Percentiles rank a stretch among this genome's conserved stretches.
phyloP scores from a whole-genome alignment of 2,888 invertebrate species.

The Drosophila affinis region DNA sequence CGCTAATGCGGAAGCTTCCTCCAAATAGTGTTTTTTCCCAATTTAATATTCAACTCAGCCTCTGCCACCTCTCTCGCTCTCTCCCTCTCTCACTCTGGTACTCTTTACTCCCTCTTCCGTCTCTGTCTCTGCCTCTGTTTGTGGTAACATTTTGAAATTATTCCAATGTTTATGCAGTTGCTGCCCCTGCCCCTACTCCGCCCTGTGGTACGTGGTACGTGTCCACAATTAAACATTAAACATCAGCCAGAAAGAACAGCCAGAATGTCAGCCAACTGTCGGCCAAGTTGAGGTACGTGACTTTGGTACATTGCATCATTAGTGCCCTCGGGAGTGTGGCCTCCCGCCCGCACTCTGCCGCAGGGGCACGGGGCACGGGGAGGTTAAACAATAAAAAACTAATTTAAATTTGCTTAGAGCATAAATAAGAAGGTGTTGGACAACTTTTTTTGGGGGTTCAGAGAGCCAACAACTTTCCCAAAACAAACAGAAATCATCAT shows the following conservation, averaged over 20 bases:
- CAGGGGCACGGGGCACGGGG: neutral
- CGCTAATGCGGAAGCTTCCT: neutral
- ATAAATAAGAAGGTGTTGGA: conserved; percentile 71
- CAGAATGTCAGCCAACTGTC: conserved; percentile 27
- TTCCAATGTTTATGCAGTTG: conserved; percentile 76
- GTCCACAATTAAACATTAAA: conserved; percentile 72
- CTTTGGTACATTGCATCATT: conserved; percentile 72
- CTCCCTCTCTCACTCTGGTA: neutral
- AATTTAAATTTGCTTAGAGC: conserved; percentile 77
- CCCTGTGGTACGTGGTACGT: conserved; percentile 51
- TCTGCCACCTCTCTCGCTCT: neutral
- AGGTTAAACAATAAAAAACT: conserved; percentile 71
- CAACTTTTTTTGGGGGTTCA: conserved; percentile 57
- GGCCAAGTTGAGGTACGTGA: conserved; percentile 64
- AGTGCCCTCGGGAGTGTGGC: conserved; percentile 47
- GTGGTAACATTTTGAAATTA: conserved; percentile 23
- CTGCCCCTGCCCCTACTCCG: conserved; percentile 25
- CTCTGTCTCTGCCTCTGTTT: neutral
- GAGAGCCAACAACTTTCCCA: conserved; percentile 16
- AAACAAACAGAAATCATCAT: neutral
- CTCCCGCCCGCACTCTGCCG: neutral
- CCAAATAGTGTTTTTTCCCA: neutral
- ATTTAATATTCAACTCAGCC: neutral
- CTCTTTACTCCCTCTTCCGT: too few species aligned
- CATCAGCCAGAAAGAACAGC: conserved; percentile 16